These are phyloP conservation scores for Portunus trituberculatus DNA, from an alignment of 1,140 invertebrate genomes.

Conservation along the genomic window DNA sequence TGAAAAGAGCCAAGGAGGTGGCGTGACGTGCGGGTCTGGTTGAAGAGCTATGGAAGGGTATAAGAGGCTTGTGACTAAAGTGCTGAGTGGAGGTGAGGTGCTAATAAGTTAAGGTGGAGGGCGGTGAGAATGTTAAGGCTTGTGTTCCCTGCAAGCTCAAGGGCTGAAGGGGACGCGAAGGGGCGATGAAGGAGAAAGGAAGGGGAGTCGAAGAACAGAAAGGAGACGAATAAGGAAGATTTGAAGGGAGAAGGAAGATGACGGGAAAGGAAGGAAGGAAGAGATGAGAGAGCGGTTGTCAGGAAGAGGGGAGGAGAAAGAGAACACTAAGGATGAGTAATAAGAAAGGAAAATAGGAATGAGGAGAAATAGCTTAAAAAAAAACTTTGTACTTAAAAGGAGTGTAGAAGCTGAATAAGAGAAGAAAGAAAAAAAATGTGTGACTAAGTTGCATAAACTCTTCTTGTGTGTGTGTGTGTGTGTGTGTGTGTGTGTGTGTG, in stretches of 20 bases:
- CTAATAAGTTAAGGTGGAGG: background rate
- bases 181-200: too few species aligned
- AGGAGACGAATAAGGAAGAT: too few species aligned
- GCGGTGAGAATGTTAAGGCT: background rate
- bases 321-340: background rate
- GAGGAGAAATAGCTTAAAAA: background rate
- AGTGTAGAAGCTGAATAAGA: too few species aligned
- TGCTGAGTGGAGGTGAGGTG: background rate
- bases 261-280: background rate
- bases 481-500: conserved; percentile 14
- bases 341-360: background rate
- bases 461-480: too few species aligned
- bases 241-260: background rate
- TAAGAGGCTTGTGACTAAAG: background rate
- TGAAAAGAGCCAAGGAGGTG: background rate
- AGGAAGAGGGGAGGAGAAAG: background rate
- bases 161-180: too few species aligned
- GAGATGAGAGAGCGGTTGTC: background rate
- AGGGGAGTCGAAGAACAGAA: too few species aligned
- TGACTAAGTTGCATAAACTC: too few species aligned
- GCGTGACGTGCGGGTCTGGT: too few species aligned
- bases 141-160: too few species aligned
- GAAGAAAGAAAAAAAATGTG: too few species aligned
- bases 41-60: too few species aligned
- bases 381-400: too few species aligned